Evolutionary conservation across 2,113 vertebrate genomes (phyloP), one percentile per base, ranked within the genome.

Genomic region (Cettia cetti): DNA sequence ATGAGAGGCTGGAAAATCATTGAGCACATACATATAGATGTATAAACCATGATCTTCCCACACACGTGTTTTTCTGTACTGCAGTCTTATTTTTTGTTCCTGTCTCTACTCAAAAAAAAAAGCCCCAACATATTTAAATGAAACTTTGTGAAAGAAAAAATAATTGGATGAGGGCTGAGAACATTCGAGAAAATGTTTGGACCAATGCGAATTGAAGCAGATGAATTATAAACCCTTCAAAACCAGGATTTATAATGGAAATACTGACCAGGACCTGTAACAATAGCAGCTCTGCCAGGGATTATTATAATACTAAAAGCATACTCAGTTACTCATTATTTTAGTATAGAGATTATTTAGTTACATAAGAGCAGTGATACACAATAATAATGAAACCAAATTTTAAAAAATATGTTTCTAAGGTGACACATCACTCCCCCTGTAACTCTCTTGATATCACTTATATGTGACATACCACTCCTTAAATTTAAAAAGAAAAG

Each of bases 241-340:
- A 94, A 83, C 6, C 64, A 92, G 89, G 80, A 96, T 96, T 94
- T 89, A 84, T 89, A 60, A 70, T 42, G 53, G 52, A 92, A 96
- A 96, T 11, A 9, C 95, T 96, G 82, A 93, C 89, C 96, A 11
- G 14, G 74, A 93, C 74, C 74, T 37, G 7, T 94, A 97, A 97
- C 87, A 96, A 92, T 81, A 91, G 92, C 85, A 95, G 87, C 45
- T 94, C 70, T 93, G 82, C 80, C 66, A 95, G 57, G 80, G 85
- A 95, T 97, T 92, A 87, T 86, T 97, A 96, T 94, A 96, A 96
- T 89, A 82, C 87, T 81, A 90, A 95, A 95, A 95, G 72, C 95
- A 93, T 92, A 92, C 69, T 86, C 42, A 31, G 19, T 50, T 6
- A 8, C 56, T 84, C 75, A 89, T 66, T 83, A 86, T 90, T 95